These are phyloP conservation scores for Anthopleura xanthogrammica DNA, from an alignment of 92 coral and sea anemone species.

Conservation along the genomic window DNA sequence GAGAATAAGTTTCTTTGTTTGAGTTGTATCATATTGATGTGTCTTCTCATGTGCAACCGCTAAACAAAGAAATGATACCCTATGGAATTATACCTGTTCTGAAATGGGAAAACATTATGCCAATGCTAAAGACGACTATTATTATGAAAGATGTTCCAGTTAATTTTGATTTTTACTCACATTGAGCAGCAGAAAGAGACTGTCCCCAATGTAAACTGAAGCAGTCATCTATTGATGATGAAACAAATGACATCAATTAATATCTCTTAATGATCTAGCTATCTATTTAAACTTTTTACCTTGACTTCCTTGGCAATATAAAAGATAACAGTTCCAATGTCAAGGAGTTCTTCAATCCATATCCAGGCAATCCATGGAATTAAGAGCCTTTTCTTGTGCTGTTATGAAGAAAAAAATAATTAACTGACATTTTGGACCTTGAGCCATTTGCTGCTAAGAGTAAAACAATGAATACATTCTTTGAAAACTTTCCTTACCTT, in stretches of 20 bases:
- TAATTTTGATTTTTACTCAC: constrained; percentile 25
- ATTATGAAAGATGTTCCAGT: background rate
- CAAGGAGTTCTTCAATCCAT: constrained; percentile 45
- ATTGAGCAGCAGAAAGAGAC: constrained; percentile 36
- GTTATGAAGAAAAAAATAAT: background rate
- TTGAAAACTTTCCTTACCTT: constrained; percentile 15
- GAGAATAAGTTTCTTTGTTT: too few relatives aligned
- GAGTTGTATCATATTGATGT: too few relatives aligned
- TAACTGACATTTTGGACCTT: too few relatives aligned
- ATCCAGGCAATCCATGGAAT: constrained; percentile 67
- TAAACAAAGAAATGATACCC: too few relatives aligned
- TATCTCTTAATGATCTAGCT: background rate
- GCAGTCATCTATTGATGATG: constrained; percentile 32
- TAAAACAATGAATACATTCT: background rate
- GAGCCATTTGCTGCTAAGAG: too few relatives aligned
- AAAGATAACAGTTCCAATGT: constrained; percentile 40
- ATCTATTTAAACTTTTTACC: constrained; percentile 22
- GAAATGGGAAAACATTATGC: too few relatives aligned
- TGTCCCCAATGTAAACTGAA: constrained; percentile 52
- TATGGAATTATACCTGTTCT: too few relatives aligned
- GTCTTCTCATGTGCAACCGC: too few relatives aligned
- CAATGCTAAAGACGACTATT: too few relatives aligned
- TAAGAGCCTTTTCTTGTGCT: constrained; percentile 43
- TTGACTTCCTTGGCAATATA: constrained; percentile 30
- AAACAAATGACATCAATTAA: background rate